Percentiles rank a stretch among this genome's conserved stretches.
These are phyloP conservation scores for Archips xylosteana DNA, from an alignment of 2,888 invertebrate genomes.

Conservation along the genomic window DNA sequence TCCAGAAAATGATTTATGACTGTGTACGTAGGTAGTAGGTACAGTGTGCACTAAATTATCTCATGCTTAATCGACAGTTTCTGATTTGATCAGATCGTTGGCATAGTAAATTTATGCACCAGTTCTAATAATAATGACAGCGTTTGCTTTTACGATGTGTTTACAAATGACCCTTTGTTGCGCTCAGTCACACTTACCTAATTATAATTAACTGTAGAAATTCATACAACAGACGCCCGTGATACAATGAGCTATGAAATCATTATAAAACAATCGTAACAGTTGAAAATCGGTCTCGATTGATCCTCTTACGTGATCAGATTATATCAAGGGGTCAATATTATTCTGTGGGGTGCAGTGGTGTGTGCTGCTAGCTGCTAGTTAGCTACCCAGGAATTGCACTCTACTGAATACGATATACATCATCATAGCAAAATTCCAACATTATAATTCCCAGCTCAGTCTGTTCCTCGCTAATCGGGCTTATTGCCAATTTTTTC, in stretches of 20 bases:
- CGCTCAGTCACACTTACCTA: background rate
- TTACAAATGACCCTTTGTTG: slow-evolving; percentile 9
- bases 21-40: too few relatives aligned
- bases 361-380: too few relatives aligned
- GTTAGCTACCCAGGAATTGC: too few relatives aligned
- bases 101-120: slow-evolving; percentile 20
- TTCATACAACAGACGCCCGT: too few relatives aligned
- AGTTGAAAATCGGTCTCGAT: background rate
- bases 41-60: slow-evolving; percentile 36
- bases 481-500: slow-evolving; percentile 77
- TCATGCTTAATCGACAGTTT: slow-evolving; percentile 20
- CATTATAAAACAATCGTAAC: background rate
- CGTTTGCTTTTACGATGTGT: slow-evolving; percentile 4
- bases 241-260: too few relatives aligned
- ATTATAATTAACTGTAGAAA: background rate
- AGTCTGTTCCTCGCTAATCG: slow-evolving; percentile 49
- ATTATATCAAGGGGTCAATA: background rate
- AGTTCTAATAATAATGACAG: slow-evolving; percentile 15
- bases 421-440: slow-evolving; percentile 38
- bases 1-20: slow-evolving; percentile 48
- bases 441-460: slow-evolving; percentile 47
- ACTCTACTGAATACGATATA: slow-evolving; percentile 1
- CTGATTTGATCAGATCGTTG: slow-evolving; percentile 20
- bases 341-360: too few relatives aligned
- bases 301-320: background rate